Percentiles rank a stretch among this genome's conserved stretches.
These are phyloP conservation scores for Emydoidea blandingii DNA, from an alignment of 2,797 vertebrate species.

Conservation along the genomic window DNA sequence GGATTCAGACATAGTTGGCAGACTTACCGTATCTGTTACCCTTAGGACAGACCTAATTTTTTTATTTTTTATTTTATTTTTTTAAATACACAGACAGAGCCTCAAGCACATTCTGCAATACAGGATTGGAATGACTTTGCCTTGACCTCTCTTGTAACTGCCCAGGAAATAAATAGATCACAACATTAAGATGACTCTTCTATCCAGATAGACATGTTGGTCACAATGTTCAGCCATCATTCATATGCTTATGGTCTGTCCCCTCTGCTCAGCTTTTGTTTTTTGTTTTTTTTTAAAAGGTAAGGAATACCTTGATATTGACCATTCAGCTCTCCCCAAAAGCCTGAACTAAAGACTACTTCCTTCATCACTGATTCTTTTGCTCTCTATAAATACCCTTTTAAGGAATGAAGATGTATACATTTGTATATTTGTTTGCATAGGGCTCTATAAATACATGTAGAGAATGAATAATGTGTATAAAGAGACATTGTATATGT, in stretches of 20 bases:
- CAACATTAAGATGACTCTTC: neutral
- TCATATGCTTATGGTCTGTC: neutral
- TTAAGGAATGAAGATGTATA: neutral
- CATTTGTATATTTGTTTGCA: neutral
- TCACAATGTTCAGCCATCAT: neutral
- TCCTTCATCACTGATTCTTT: neutral
- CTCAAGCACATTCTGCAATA: neutral
- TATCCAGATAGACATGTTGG: neutral
- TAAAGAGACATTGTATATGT: neutral
- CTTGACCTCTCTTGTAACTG: constrained; percentile 5
- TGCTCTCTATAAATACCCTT: neutral
- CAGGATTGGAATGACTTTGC: constrained; percentile 9
- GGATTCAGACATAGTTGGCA: neutral
- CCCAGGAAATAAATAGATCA: neutral
- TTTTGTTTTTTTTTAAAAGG: neutral
- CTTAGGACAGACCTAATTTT: neutral
- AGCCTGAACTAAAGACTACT: neutral
- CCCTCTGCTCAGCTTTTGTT: neutral
- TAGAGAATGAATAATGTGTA: neutral
- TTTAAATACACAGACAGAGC: neutral
- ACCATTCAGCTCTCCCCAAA: neutral
- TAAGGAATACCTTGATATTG: neutral
- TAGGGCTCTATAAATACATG: neutral
- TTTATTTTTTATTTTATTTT: neutral
- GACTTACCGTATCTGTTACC: neutral